These are phyloP conservation scores for Microplitis demolitor DNA, from an alignment of 1,140 invertebrate species.

Conservation along the genomic window DNA sequence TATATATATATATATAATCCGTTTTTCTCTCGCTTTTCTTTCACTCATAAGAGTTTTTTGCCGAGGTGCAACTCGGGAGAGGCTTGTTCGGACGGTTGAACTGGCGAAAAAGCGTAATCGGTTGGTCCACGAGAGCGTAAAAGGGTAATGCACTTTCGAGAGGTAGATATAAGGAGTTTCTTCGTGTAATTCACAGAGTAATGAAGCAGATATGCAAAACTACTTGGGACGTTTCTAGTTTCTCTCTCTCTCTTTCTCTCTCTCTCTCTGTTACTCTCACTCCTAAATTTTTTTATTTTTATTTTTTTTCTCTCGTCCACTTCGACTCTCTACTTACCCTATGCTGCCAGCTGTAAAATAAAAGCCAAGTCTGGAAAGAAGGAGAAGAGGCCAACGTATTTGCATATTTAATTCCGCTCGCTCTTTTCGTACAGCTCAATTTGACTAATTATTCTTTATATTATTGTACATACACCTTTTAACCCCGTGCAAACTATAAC, in stretches of 20 bases:
- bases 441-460: constrained; percentile 44
- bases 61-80: constrained; percentile 3
- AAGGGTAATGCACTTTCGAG: constrained; percentile 30
- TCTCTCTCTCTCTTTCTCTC: constrained; percentile 18
- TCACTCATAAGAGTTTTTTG: constrained; percentile 5
- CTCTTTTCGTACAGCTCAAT: constrained; percentile 36
- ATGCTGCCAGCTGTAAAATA: constrained; percentile 7
- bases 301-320: neutral
- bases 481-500: neutral
- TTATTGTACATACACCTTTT: constrained; percentile 33
- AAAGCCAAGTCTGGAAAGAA: constrained; percentile 22
- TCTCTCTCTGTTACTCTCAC: neutral
- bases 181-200: constrained; percentile 39
- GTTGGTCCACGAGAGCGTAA: constrained; percentile 32
- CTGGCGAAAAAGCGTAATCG: constrained; percentile 31
- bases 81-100: constrained; percentile 7
- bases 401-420: constrained; percentile 45
- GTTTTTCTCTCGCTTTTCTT: constrained; percentile 5
- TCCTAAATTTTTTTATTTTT: neutral
- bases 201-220: constrained; percentile 49
- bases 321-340: neutral
- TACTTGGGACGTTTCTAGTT: constrained; percentile 35
- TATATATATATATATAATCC: neutral
- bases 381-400: constrained; percentile 43
- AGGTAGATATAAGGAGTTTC: constrained; percentile 36